Percentiles rank a stretch among this genome's conserved stretches.
Conservation (phyloP, 1,140 invertebrate genomes). For the Kradibia gibbosae region DNA sequence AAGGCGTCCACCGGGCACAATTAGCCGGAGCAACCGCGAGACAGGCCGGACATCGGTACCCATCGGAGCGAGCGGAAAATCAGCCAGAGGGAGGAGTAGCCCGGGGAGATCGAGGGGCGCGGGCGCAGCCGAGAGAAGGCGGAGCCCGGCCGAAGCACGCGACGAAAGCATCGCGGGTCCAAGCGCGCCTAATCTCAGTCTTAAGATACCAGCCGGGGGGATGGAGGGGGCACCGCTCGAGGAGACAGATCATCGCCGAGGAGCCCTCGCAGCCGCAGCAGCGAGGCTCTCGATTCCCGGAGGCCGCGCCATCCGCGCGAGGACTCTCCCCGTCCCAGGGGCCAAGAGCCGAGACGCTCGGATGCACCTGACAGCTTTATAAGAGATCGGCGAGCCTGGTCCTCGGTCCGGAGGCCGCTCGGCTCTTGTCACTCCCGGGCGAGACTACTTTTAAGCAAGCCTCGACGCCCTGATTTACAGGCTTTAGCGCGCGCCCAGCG, state of each 20-base stretch:
- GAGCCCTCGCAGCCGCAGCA: background rate
- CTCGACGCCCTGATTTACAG: background rate
- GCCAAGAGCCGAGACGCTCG: background rate
- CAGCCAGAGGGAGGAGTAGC: too few species aligned
- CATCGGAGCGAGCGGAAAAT: conserved; percentile 12
- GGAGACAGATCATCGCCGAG: too few species aligned
- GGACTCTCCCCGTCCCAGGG: background rate
- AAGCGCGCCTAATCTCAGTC: background rate
- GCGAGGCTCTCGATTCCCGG: background rate
- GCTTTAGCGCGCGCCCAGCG: background rate
- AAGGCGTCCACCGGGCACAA: background rate
- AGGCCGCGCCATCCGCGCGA: background rate
- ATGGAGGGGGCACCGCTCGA: too few species aligned
- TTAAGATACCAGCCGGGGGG: too few species aligned
- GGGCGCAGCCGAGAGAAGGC: background rate
- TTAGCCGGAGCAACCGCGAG: conserved; percentile 1
- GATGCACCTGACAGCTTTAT: conserved; percentile 15
- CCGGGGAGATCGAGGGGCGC: background rate
- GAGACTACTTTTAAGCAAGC: background rate
- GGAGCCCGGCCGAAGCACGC: background rate
- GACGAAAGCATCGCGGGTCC: too few species aligned
- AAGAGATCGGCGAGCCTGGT: background rate
- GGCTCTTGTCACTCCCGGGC: background rate
- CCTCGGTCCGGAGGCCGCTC: background rate
- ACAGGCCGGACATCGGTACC: conserved; percentile 10